A percentile compares a stretch with the other conserved stretches of the same genome.
Evolutionary conservation across 2,113 vertebrate genomes (phyloP).

Genomic region (Chaenogobius annularis): DNA sequence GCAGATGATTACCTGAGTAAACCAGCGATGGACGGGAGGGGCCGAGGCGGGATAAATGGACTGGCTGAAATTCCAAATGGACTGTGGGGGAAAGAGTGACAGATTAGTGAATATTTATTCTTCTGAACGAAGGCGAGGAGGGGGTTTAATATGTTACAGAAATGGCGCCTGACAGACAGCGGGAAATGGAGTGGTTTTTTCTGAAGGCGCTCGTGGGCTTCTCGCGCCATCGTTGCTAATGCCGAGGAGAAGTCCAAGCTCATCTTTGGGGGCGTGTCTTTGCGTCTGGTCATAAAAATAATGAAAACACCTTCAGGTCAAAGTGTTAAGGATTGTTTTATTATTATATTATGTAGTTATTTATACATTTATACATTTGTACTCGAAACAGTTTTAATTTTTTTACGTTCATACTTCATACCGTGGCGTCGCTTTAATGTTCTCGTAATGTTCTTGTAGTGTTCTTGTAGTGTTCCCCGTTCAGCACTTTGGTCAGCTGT

Average conservation of each 20-base stretch:
- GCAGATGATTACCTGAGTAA: conserved; percentile 53
- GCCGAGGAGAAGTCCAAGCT: background rate
- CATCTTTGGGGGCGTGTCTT: background rate
- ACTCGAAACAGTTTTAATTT: too few relatives aligned
- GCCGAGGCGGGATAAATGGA: conserved; percentile 1
- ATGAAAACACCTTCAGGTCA: too few relatives aligned
- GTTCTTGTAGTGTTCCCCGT: too few relatives aligned
- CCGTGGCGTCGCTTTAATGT: too few relatives aligned
- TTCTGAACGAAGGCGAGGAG: conserved; percentile 7
- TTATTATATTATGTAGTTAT: too few relatives aligned
- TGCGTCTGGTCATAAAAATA: too few relatives aligned
- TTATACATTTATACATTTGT: too few relatives aligned
- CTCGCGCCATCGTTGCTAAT: background rate
- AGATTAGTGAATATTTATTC: conserved; percentile 22
- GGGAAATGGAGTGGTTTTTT: conserved; percentile 30
- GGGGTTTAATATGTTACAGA: conserved; percentile 8
- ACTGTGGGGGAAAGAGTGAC: conserved; percentile 9
- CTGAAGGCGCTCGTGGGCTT: background rate
- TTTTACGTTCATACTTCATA: too few relatives aligned
- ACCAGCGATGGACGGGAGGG: conserved; percentile 17
- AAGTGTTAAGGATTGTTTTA: too few relatives aligned
- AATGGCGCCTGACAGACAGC: conserved; percentile 10
- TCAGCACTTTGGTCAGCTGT: too few relatives aligned
- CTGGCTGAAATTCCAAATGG: conserved; percentile 17
- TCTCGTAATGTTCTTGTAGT: too few relatives aligned